These are phyloP conservation scores for Stigmatopora nigra DNA, from an alignment of 2,113 vertebrate species.

Conservation along the genomic window DNA sequence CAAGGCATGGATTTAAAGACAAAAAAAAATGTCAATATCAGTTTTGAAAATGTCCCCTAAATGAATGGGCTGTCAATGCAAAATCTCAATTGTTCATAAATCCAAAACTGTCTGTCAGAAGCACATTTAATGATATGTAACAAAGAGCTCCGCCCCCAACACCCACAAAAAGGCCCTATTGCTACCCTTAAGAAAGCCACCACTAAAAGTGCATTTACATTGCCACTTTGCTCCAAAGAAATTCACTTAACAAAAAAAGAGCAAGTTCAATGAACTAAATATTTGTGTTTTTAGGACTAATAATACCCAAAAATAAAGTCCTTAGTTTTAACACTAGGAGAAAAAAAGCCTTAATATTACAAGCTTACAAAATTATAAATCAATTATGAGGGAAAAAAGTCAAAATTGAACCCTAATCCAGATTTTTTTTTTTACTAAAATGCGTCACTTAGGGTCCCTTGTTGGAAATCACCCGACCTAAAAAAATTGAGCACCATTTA, in stretches of 20 bases:
- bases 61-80: too few relatives aligned
- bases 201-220: slow-evolving; percentile 18
- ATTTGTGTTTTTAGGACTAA: neutral
- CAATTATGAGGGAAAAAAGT: too few relatives aligned
- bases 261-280: slow-evolving; percentile 59
- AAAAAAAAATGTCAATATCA: neutral
- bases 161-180: slow-evolving; percentile 57
- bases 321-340: too few relatives aligned
- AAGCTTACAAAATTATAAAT: too few relatives aligned
- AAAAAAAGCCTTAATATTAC: too few relatives aligned
- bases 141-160: slow-evolving; percentile 50
- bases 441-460: too few relatives aligned
- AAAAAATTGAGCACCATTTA: too few relatives aligned
- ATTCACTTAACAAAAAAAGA: slow-evolving; percentile 15
- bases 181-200: too few relatives aligned
- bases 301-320: too few relatives aligned
- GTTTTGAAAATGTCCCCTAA: neutral
- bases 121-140: slow-evolving; percentile 71
- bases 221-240: slow-evolving; percentile 44
- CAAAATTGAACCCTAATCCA: too few relatives aligned
- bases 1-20: neutral
- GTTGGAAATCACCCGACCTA: too few relatives aligned
- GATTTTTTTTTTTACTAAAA: too few relatives aligned
- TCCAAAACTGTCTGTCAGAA: slow-evolving; percentile 69
- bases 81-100: slow-evolving; percentile 39